phyloP scores from a whole-genome alignment of 2,888 invertebrate genomes.

The Acleris literana region DNA sequence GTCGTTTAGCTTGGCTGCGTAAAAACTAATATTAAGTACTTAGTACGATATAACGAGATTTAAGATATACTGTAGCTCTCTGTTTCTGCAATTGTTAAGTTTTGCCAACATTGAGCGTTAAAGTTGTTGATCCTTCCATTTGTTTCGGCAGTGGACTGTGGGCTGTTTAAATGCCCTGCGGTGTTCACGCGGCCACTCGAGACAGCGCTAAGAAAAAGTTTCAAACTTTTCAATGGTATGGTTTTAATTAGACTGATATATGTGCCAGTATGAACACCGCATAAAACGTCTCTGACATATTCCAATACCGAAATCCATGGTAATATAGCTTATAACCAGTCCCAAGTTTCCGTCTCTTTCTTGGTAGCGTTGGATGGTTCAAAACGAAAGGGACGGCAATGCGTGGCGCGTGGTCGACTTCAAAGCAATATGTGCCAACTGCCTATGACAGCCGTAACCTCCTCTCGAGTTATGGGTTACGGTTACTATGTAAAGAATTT shows the following conservation, averaged over 20 bases:
- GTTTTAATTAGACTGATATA: neutral
- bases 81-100: constrained; percentile 41
- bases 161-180: neutral
- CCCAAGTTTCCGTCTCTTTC: constrained; percentile 38
- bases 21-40: constrained; percentile 40
- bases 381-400: constrained; percentile 38
- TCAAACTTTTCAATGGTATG: too few species aligned
- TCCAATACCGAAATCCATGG: constrained; percentile 26
- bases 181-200: neutral
- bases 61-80: constrained; percentile 43
- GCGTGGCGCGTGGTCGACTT: constrained; percentile 39
- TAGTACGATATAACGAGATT: constrained; percentile 37
- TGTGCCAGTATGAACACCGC: constrained; percentile 11
- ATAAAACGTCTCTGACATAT: constrained; percentile 10
- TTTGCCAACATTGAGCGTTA: constrained; percentile 39
- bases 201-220: too few species aligned
- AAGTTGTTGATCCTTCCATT: constrained; percentile 40
- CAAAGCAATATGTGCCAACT: constrained; percentile 48
- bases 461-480: constrained; percentile 31
- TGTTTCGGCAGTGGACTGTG: constrained; percentile 22
- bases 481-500: constrained; percentile 39
- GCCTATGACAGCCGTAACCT: constrained; percentile 35
- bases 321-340: constrained; percentile 15
- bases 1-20: constrained; percentile 47
- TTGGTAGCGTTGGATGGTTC: constrained; percentile 29